Conservation (phyloP, 1,140 invertebrate species). For the Bombus waltoni region DNA sequence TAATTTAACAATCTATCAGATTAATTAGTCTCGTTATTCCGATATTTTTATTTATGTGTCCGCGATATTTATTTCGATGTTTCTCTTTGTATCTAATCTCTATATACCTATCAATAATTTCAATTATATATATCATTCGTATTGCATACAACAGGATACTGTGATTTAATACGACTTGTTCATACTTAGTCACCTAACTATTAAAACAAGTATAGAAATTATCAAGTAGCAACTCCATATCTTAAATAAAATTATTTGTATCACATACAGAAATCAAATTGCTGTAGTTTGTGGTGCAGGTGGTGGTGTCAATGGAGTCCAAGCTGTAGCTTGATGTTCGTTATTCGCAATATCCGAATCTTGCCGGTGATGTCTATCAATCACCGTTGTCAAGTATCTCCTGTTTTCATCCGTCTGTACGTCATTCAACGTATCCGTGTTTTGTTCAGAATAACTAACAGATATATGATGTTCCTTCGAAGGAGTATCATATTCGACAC, state of each 20-base stretch:
- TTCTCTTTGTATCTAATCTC: not conserved
- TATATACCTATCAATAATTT: constrained; percentile 3
- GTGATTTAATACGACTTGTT: not conserved
- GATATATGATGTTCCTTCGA: constrained; percentile 73
- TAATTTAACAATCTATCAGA: not conserved
- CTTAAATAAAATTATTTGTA: constrained; percentile 18
- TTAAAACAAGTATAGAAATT: constrained; percentile 19
- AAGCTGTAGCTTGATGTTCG: constrained; percentile 69
- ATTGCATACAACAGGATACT: constrained; percentile 23
- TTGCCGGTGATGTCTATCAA: constrained; percentile 73
- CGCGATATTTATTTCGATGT: not conserved
- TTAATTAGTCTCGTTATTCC: not conserved
- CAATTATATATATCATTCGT: not conserved
- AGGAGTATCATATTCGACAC: constrained; percentile 71
- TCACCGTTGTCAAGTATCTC: constrained; percentile 71
- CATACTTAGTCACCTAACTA: constrained; percentile 11
- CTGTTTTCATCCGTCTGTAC: constrained; percentile 70
- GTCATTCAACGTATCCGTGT: constrained; percentile 64
- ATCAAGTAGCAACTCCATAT: constrained; percentile 9
- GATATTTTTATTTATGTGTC: not conserved
- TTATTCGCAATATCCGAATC: constrained; percentile 48
- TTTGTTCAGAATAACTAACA: constrained; percentile 70
- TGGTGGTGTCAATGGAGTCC: constrained; percentile 78
- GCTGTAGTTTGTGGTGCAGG: constrained; percentile 79
- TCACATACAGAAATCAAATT: constrained; percentile 70